Evolutionary conservation across 2,888 invertebrate species (phyloP).

Genomic region (Creontiades dilutus): DNA sequence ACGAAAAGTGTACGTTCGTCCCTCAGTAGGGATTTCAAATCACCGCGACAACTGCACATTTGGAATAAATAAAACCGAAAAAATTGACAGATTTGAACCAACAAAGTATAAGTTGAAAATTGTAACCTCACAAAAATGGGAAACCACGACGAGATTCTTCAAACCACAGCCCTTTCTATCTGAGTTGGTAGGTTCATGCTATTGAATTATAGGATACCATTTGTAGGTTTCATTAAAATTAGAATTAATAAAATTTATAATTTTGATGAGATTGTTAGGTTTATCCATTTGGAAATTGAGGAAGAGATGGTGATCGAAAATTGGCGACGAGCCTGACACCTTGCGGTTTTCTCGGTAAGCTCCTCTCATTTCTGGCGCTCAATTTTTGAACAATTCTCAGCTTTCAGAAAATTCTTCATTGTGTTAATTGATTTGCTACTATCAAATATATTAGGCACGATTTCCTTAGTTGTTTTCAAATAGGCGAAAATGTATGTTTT

Average conservation of each 20-base stretch:
- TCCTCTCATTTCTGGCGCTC: no score
- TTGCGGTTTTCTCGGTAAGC: no score
- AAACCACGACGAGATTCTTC: not conserved
- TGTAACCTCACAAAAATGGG: constrained; percentile 7
- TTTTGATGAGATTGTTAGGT: not conserved
- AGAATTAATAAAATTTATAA: not conserved
- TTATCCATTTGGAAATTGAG: no score
- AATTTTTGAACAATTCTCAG: no score
- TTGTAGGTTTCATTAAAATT: not conserved
- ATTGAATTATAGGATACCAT: no score
- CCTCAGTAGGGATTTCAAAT: constrained; percentile 8
- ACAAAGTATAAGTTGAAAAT: not conserved
- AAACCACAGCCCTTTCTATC: not conserved
- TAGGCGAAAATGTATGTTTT: no score
- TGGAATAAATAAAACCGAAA: not conserved
- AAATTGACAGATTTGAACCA: constrained; percentile 8
- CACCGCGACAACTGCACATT: constrained; percentile 1
- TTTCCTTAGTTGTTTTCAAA: no score
- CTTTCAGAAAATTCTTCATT: no score
- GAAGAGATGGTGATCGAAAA: no score
- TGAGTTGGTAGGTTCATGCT: not conserved
- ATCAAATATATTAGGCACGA: no score
- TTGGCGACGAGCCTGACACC: no score
- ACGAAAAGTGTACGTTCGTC: not conserved
- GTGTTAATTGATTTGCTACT: no score